Conservation (phyloP, 1,140 invertebrate genomes). For the Arctopsyche grandis region DNA sequence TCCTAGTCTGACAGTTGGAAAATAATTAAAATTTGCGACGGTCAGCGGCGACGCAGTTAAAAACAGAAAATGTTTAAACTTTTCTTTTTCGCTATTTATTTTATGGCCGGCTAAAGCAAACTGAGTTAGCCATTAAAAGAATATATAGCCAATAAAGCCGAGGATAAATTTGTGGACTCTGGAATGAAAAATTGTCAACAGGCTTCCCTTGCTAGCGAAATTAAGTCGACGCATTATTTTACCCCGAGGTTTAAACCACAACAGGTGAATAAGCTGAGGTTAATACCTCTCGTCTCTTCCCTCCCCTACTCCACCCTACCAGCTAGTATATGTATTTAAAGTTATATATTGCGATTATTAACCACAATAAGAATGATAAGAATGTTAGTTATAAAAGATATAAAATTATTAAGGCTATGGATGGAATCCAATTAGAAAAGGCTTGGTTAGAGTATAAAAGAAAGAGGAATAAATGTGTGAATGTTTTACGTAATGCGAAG, state of each 20-base stretch:
- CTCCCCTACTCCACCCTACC: too few species aligned
- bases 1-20: too few species aligned
- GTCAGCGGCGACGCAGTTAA: not conserved
- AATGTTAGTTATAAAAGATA: too few species aligned
- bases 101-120: slow-evolving; percentile 22
- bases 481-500: too few species aligned
- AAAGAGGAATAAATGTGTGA: too few species aligned
- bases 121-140: slow-evolving; percentile 45
- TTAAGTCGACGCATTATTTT: slow-evolving; percentile 42
- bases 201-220: slow-evolving; percentile 20
- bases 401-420: too few species aligned
- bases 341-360: too few species aligned
- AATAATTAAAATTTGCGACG: too few species aligned
- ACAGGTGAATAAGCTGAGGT: slow-evolving; percentile 33
- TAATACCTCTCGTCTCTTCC: not conserved
- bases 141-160: slow-evolving; percentile 50
- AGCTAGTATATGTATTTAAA: too few species aligned
- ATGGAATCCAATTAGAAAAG: too few species aligned
- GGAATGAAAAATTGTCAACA: slow-evolving; percentile 43
- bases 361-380: too few species aligned
- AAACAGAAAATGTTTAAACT: slow-evolving; percentile 40
- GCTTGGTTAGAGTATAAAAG: too few species aligned
- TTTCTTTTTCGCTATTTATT: slow-evolving; percentile 35
- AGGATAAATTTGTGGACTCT: slow-evolving; percentile 45
- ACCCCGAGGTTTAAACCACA: slow-evolving; percentile 27